These are phyloP conservation scores for Sebastes itinus DNA, from an alignment of 2,797 vertebrate species.

Conservation along the genomic window DNA sequence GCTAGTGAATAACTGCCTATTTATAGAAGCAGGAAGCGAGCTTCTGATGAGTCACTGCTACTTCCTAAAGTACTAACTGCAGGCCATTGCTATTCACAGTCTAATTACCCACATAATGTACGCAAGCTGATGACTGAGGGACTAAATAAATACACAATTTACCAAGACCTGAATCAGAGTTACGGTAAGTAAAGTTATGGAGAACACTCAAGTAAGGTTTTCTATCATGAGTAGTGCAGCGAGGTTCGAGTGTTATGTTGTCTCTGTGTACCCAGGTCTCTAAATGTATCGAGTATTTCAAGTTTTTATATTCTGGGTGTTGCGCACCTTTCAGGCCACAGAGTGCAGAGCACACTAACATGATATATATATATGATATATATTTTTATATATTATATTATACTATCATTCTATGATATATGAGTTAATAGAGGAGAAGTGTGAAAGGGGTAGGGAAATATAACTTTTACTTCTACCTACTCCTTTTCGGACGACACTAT, in stretches of 20 bases:
- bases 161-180: background rate
- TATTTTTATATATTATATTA: no score
- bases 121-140: background rate
- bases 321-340: background rate
- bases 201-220: background rate
- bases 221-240: constrained; percentile 4
- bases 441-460: no score
- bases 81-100: constrained; percentile 29
- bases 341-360: background rate
- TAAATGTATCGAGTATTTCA: background rate
- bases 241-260: background rate
- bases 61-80: constrained; percentile 60
- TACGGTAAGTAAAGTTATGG: background rate
- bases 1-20: constrained; percentile 60
- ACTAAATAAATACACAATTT: constrained; percentile 6
- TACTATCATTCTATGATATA: no score
- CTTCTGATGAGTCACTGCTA: constrained; percentile 68
- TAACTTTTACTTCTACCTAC: no score
- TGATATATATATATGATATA: background rate
- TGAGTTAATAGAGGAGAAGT: no score
- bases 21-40: constrained; percentile 69
- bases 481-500: no score
- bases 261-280: background rate
- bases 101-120: constrained; percentile 43
- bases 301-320: background rate